Evolutionary conservation across 2,797 vertebrate species (phyloP), one percentile per base, ranked within the genome.

Genomic region (Enteromius mattozi): DNA sequence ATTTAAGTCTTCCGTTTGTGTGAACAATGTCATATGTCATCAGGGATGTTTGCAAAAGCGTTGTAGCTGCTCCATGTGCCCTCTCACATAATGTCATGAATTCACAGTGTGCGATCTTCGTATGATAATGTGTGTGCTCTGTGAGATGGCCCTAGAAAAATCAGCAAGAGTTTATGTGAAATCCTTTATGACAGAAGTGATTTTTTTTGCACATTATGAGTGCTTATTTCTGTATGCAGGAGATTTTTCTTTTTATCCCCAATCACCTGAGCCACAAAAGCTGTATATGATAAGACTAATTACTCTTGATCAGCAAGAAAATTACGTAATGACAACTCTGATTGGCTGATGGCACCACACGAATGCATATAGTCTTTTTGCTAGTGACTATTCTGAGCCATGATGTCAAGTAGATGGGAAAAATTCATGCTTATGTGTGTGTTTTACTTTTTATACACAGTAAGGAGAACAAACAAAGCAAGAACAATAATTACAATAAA

Each of bases 11-110:
- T 68, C 51, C 33, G 4, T 42, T 72, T 80, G 77, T 85, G 78
- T 51, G 56, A 85, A 79, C 68, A 63, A 63, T 85, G 59, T 79
- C 76, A 63, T 49, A 63, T 85, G 83, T 79, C 19, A 4, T 56
- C 72, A 59, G 63, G 37, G 65, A 83, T 83, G 35, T 69, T 77
- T 78, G 63, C 63, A 69, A 37, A 69, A 59, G 74, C n/a, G 16
- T 54, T 68, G 49, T 35, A 59, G 24, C 24, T 70, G 35, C 49
- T 69, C 47, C 17, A 24, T 35, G 12, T 69, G 63, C 35, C 49
- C 37, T 78, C 47, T 78, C 35, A 49, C 24, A 56, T 77, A 56
- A 78, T 78, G 63, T 77, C 63, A 77, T 45, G 63, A 14, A 78
- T 69, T 68, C 49, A 24, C 33, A 42, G 71, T 16, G 74, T 70